These are phyloP conservation scores for Chaetophractus vellerosus DNA, from an alignment of 2,797 vertebrate genomes.

Conservation along the genomic window DNA sequence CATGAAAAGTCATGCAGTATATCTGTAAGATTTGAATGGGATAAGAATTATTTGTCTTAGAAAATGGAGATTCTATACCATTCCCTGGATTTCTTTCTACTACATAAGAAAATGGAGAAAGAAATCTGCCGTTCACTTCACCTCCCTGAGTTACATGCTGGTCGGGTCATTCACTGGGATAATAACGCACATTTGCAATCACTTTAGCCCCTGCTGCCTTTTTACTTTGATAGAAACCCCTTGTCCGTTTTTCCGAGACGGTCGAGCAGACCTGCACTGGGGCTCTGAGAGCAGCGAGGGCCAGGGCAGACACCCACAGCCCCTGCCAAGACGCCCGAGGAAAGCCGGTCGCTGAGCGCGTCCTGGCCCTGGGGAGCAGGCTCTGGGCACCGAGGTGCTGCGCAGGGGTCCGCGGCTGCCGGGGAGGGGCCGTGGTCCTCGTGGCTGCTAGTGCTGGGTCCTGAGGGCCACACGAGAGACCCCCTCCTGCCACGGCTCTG, in stretches of 20 bases:
- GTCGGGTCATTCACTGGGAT: neutral
- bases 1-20: neutral
- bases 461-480: neutral
- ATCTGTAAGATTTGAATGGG: neutral
- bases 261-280: constrained; percentile 5
- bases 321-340: neutral
- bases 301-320: neutral
- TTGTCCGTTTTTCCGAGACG: constrained; percentile 62
- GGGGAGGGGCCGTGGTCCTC: too few relatives aligned
- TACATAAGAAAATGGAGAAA: neutral
- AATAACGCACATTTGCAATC: neutral
- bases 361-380: neutral
- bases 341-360: neutral
- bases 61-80: neutral
- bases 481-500: too few relatives aligned
- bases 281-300: constrained; percentile 15
- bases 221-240: neutral
- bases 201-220: neutral
- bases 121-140: constrained; percentile 30
- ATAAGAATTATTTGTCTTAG: constrained; percentile 28
- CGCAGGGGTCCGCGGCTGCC: neutral
- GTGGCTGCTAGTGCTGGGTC: neutral
- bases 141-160: neutral
- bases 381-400: neutral
- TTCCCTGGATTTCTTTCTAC: constrained; percentile 16